Base-by-base conservation (phyloP, 1,140 invertebrate species). In the Apis cerana region DNA sequence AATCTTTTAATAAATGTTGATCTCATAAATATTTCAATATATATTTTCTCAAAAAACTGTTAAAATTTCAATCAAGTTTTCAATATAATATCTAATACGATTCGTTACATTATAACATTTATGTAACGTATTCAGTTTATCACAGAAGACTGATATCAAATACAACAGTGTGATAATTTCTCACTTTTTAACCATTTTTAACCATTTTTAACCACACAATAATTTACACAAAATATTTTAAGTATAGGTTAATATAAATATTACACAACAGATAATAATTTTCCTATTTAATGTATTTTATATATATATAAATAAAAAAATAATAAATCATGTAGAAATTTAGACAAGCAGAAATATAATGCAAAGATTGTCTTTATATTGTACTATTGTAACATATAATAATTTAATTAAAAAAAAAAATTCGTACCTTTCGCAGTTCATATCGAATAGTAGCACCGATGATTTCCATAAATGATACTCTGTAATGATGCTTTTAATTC, bases 391-490 rank as follows among this genome's bases (percentile, higher is more conserved):
- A 43, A 43, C 33, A 7, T 43, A 43, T 0, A 43, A 43, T 43
- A 43, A 43, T 19, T 43, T 43, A 12, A 76, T 50, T 27, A 21
- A 67, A 43, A 27, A 0, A 1, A n/a, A 9, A 75, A 78, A 75
- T 52, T 7, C 62, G n/a, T 85, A 95, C 95, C 91, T 95, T 94
- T 27, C 97, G 90, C 58, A 96, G 68, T 50, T 95, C 96, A 86
- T 96, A 97, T 23, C 97, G 97, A 11, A 95, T 81, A 8, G 95
- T 94, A 0, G 96, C 96, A 5, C 98, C 98, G 9, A 97, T 87
- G 76, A 96, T 93, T 93, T 98, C 97, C 86, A 90, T 98, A 98
- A 50, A 97, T 89, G 1, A 96, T 89, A 7, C 96, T 96, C 67
- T 33, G 97, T 95, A 13, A 95, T 94, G 13, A 98, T 89, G 23